A percentile compares a stretch with the other conserved stretches of the same genome.
Conservation (phyloP, 2,888 invertebrate species). For the Pyrrhosoma nymphula region DNA sequence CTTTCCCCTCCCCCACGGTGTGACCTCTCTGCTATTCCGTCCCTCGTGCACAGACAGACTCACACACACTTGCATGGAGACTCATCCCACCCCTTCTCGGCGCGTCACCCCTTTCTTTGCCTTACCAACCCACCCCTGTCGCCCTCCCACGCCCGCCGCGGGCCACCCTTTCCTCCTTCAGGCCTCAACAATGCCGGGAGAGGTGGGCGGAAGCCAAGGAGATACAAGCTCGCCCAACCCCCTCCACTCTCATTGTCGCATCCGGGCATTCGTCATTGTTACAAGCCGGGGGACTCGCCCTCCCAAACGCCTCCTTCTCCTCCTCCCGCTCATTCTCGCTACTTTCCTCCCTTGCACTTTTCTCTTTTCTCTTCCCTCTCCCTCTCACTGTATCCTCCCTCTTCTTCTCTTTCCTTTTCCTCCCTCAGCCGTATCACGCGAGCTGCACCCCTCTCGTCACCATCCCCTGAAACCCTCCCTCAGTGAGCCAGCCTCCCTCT, state of each 20-base stretch:
- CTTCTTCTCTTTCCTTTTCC: neutral
- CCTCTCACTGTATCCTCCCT: too few species aligned
- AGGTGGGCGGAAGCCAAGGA: constrained; percentile 66
- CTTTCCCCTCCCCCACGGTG: constrained; percentile 34
- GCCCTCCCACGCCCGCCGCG: neutral
- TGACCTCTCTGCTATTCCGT: neutral
- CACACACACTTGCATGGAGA: neutral
- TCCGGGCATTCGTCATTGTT: constrained; percentile 67
- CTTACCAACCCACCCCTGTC: neutral
- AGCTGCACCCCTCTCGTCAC: neutral
- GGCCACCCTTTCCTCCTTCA: constrained; percentile 26
- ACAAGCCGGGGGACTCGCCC: constrained; percentile 34
- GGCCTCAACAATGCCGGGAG: constrained; percentile 54
- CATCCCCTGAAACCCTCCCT: neutral
- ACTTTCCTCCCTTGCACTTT: neutral
- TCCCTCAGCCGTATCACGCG: neutral
- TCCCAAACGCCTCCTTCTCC: constrained; percentile 26
- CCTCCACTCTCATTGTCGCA: constrained; percentile 52
- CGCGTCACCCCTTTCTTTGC: constrained; percentile 18
- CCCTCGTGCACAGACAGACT: neutral
- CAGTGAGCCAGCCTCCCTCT: neutral
- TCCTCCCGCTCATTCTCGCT: neutral
- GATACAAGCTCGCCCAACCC: constrained; percentile 49
- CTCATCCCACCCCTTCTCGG: neutral
- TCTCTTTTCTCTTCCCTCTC: neutral